Percentiles rank a stretch among this genome's conserved stretches.
phyloP scores from a whole-genome alignment of 2,113 vertebrate species.

The Antechinus flavipes region DNA sequence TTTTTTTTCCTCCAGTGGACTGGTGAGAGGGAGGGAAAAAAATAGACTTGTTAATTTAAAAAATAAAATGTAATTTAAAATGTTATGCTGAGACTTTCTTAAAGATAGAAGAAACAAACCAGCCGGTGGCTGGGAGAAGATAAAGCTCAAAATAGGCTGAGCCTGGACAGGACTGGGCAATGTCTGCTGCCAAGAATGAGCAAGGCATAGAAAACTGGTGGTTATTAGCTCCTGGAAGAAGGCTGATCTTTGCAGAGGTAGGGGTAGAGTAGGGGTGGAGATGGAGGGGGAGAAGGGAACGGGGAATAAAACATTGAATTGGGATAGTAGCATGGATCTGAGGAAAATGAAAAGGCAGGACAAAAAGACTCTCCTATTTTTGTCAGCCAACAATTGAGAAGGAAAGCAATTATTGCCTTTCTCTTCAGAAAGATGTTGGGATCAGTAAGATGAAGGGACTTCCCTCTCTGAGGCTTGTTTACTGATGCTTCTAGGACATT shows the following conservation, averaged over 20 bases:
- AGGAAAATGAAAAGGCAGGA: background rate
- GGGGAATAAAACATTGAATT: background rate
- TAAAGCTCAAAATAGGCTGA: too few relatives aligned
- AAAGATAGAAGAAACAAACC: too few relatives aligned
- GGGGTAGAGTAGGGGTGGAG: too few relatives aligned
- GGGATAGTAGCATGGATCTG: background rate
- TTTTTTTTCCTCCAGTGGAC: too few relatives aligned
- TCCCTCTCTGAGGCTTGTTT: background rate
- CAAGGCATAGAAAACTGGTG: background rate
- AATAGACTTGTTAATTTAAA: too few relatives aligned
- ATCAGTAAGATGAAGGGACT: background rate
- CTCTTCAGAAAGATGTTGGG: background rate
- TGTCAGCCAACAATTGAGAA: background rate
- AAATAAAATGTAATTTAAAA: too few relatives aligned
- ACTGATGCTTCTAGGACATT: background rate
- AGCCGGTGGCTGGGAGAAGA: too few relatives aligned
- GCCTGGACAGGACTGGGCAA: too few relatives aligned
- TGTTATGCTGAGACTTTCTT: too few relatives aligned
- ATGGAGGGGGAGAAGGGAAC: background rate
- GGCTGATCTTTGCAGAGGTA: background rate
- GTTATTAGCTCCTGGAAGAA: background rate
- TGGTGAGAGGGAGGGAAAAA: too few relatives aligned
- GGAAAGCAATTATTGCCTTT: background rate
- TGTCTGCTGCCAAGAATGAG: background rate
- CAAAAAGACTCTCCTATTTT: background rate